Percentiles rank a stretch among this genome's conserved stretches.
phyloP scores from a whole-genome alignment of 2,888 invertebrate genomes.

The Griposia aprilina region DNA sequence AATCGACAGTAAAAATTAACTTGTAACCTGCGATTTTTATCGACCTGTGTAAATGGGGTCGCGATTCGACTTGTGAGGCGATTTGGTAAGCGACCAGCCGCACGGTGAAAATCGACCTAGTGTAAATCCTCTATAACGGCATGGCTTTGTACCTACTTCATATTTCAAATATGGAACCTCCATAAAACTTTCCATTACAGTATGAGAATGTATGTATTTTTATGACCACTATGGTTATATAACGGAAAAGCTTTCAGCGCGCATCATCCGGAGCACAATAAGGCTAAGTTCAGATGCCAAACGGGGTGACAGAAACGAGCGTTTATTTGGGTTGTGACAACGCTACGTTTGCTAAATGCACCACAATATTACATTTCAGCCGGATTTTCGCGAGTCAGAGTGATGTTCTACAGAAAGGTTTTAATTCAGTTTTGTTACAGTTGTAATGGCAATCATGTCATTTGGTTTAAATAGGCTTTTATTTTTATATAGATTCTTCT shows the following conservation, averaged over 20 bases:
- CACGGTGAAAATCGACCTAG: no score
- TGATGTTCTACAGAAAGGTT: no score
- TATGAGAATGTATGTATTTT: conserved; percentile 40
- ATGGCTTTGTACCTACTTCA: not conserved
- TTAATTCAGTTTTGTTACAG: no score
- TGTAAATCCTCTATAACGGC: not conserved
- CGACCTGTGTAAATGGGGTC: no score
- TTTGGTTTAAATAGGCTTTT: no score
- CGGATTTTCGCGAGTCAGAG: not conserved
- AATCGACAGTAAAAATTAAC: no score
- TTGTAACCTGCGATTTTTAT: no score
- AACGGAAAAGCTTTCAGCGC: conserved; percentile 56
- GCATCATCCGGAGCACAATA: conserved; percentile 19
- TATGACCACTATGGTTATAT: conserved; percentile 37
- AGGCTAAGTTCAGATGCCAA: conserved; percentile 31
- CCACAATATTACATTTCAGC: not conserved
- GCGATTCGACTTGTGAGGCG: no score
- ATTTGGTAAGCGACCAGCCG: no score
- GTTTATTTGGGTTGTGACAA: conserved; percentile 5
- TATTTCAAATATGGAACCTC: conserved; percentile 18
- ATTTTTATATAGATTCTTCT: no score
- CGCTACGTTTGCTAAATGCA: conserved; percentile 4
- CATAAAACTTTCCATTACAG: conserved; percentile 47
- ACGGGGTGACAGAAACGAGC: conserved; percentile 12
- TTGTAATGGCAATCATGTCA: no score